Conservation (phyloP, 2,113 vertebrate species). For the Sialia sialis region DNA sequence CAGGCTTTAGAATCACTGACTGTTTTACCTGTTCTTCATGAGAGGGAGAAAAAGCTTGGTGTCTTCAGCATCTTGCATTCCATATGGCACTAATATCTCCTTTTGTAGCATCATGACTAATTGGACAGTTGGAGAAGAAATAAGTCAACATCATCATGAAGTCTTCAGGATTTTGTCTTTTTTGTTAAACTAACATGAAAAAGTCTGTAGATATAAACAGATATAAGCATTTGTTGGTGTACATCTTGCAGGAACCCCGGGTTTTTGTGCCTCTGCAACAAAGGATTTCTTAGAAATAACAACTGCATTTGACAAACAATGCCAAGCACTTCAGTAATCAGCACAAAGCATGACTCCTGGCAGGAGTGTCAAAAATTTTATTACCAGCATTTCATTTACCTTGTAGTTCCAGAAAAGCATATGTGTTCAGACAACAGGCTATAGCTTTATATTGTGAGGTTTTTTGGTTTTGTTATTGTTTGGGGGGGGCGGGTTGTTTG, state of each 20-base stretch:
- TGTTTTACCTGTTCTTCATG: not conserved
- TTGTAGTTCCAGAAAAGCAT: not conserved
- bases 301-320: not conserved
- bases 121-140: not conserved
- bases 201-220: not conserved
- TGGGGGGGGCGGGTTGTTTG: too few relatives aligned
- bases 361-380: not conserved
- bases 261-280: not conserved
- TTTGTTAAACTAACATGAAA: not conserved
- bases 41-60: not conserved
- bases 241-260: not conserved
- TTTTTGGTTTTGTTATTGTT: not conserved
- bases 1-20: not conserved
- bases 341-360: not conserved
- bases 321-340: not conserved
- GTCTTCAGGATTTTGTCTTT: not conserved
- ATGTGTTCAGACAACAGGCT: not conserved
- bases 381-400: not conserved
- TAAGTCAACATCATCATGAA: not conserved
- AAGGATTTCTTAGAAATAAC: not conserved
- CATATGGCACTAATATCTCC: not conserved
- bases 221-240: not conserved
- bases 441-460: not conserved
- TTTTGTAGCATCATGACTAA: not conserved
- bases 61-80: not conserved